Evolutionary conservation across 2,113 vertebrate genomes (phyloP), one percentile per base, ranked within the genome.

Genomic region (Scartelaos histophorus): DNA sequence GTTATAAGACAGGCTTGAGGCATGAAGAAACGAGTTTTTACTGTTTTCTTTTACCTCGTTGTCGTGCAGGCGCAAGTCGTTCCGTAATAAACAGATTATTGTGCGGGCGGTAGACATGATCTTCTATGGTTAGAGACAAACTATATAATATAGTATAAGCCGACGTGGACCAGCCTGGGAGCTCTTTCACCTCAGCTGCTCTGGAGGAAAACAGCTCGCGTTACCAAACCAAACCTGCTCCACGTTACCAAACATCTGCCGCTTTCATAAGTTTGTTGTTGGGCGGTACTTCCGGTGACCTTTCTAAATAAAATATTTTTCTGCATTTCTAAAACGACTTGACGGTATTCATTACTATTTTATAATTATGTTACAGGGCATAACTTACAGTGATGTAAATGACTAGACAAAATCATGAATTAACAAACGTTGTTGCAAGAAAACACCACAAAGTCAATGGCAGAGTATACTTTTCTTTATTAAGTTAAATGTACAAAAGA

Each of bases 401-500:
- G 6, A 51, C 15, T 19, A 19, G 47, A 19, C 16, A 6, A 21
- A 54, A n/a, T n/a, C 9, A n/a, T n/a, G 19, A 53, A n/a, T 54
- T 25, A 58, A 15, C 12, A 58, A 25, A 25, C 15, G 2, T 5
- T 22, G 25, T 15, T 58, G 13, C 22, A 19, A 78, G n/a, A 62
- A 69, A 0, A 0, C 77, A 54, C 72, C 62, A 58, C 0, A 22
- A 46, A 69, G 69, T 66, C 51, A 43, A 67, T 86, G 75, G 88
- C 87, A 85, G 78, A 87, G 79, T 66, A 38, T 64, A 34, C 13
- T 91, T 91, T 85, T 73, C 85, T 94, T 93, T 94, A 93, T 93
- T 92, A 91, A 93, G 89, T 93, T 90, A 91, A 92, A 92, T 94
- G 89, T 93, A 94, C 91, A 94, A 93, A 92, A 94, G 78, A 89